Evolutionary conservation across 2,888 invertebrate species (phyloP).

Genomic region (Deladenus siricidicola): DNA sequence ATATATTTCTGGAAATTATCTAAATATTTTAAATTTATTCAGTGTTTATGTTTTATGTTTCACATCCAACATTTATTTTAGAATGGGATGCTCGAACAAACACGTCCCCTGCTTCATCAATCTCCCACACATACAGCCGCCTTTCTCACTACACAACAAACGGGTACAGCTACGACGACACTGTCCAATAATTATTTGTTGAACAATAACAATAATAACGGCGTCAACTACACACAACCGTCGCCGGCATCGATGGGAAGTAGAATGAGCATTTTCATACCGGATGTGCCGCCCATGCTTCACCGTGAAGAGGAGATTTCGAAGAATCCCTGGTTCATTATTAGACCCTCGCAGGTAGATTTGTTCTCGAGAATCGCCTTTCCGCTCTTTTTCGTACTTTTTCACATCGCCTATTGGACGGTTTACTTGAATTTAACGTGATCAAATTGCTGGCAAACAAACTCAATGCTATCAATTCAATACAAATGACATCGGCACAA

Average conservation of each 20-base stretch:
- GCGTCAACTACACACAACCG: background rate
- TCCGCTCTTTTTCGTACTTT: conserved; percentile 45
- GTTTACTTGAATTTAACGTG: conserved; percentile 38
- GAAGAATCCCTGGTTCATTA: background rate
- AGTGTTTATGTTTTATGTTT: conserved; percentile 8
- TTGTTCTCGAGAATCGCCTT: conserved; percentile 47
- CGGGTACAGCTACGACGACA: background rate
- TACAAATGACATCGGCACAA: too few species aligned
- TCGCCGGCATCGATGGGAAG: background rate
- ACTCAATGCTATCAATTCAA: too few species aligned
- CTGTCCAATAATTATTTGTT: background rate
- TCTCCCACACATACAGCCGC: background rate
- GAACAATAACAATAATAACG: background rate
- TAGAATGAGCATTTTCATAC: conserved; percentile 6
- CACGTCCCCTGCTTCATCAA: conserved; percentile 23
- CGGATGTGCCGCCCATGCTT: background rate
- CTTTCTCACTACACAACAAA: background rate
- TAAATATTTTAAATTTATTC: too few species aligned
- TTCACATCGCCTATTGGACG: conserved; percentile 48
- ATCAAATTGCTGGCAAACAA: too few species aligned
- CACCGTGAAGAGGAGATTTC: background rate
- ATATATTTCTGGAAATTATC: too few species aligned
- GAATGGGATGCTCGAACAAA: conserved; percentile 26
- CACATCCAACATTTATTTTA: conserved; percentile 1
- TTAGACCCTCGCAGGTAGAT: conserved; percentile 28